These are phyloP conservation scores for Caenorhabditis doughertyi DNA, from an alignment of 2,888 invertebrate species.

Conservation along the genomic window DNA sequence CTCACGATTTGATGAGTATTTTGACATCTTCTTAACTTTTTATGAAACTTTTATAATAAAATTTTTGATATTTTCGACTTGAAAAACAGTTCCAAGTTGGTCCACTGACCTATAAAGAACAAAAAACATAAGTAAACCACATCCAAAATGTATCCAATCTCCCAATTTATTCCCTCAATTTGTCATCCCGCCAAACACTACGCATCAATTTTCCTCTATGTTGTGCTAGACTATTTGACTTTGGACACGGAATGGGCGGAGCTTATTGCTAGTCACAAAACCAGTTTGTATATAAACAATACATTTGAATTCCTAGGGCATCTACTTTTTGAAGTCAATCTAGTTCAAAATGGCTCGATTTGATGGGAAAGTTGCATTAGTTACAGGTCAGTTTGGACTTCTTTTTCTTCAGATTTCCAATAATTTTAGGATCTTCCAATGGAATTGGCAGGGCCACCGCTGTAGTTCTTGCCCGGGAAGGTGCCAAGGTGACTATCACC, in stretches of 20 bases:
- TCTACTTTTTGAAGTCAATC: no score
- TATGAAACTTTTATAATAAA: not conserved
- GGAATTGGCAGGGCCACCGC: slow-evolving; percentile 1
- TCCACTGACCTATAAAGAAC: no score
- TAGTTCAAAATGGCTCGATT: not conserved
- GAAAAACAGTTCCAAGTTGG: not conserved
- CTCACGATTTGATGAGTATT: slow-evolving; percentile 39
- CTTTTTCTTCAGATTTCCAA: no score
- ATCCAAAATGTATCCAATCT: no score
- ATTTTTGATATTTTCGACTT: not conserved
- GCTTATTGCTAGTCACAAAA: not conserved
- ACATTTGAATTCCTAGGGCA: no score
- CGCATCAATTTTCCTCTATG: not conserved
- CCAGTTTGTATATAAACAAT: not conserved
- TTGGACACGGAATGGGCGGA: not conserved
- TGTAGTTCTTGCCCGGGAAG: not conserved
- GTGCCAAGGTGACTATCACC: slow-evolving; percentile 10
- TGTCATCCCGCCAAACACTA: slow-evolving; percentile 3
- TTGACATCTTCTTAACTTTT: not conserved
- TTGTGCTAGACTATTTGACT: not conserved
- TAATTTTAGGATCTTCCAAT: slow-evolving; percentile 1
- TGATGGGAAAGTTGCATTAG: no score
- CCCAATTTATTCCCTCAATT: no score
- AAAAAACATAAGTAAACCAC: no score
- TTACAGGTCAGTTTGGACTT: no score